Percentiles rank a stretch among this genome's conserved stretches.
Evolutionary conservation across 2,113 vertebrate genomes (phyloP).

Genomic region (Pangasianodon hypophthalmus): DNA sequence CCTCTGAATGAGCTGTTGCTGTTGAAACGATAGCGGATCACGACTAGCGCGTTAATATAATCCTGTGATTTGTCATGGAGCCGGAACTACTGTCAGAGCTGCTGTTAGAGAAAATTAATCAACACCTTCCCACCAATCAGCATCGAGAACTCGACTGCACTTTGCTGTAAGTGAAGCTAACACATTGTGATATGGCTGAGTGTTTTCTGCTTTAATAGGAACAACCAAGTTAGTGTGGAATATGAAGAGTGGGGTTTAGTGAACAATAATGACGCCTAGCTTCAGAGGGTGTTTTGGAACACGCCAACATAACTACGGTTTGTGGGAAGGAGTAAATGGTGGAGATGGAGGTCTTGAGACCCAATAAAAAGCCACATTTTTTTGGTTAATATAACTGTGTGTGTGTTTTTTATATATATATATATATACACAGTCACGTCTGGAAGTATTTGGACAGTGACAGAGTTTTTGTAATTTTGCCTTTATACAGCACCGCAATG

Average conservation of each 20-base stretch:
- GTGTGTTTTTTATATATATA: no score
- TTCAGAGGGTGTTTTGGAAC: not conserved
- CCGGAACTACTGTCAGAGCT: not conserved
- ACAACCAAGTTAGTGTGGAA: not conserved
- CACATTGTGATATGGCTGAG: no score
- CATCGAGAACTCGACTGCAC: no score
- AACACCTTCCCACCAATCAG: not conserved
- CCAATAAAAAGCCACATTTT: not conserved
- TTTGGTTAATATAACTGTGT: no score
- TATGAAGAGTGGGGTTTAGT: not conserved
- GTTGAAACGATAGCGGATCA: not conserved
- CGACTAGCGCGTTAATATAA: not conserved
- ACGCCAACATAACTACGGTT: not conserved
- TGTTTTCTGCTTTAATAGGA: not conserved
- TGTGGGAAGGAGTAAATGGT: not conserved
- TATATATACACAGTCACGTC: no score
- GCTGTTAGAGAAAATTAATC: no score
- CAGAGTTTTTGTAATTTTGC: no score
- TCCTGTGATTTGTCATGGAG: not conserved
- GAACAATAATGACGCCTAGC: not conserved
- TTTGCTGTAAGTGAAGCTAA: no score
- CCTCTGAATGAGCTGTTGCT: no score
- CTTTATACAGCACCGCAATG: no score
- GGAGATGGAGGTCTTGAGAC: not conserved
- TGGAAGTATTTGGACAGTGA: no score